Evolutionary conservation across 2,113 vertebrate species (phyloP).

Genomic region (Psephotus haematonotus): DNA sequence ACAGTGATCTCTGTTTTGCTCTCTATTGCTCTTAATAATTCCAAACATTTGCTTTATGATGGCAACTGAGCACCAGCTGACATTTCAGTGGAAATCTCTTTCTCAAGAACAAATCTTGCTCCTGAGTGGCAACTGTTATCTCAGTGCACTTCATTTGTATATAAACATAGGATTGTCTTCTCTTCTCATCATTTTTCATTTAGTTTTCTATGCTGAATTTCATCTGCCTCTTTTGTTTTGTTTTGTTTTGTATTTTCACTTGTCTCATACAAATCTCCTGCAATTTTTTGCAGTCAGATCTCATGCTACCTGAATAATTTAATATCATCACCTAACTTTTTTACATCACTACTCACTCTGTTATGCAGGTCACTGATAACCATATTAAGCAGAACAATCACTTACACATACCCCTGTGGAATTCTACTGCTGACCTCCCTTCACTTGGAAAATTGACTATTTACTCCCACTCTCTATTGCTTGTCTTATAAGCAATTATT

Average conservation of each 20-base stretch:
- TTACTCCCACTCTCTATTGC: not conserved
- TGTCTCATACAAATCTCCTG: not conserved
- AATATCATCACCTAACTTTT: not conserved
- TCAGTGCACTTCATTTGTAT: not conserved
- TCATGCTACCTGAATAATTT: slow-evolving; percentile 4
- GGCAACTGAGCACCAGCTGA: not conserved
- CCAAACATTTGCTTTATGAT: not conserved
- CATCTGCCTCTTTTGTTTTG: not conserved
- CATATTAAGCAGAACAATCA: slow-evolving; percentile 3
- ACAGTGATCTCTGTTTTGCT: not conserved
- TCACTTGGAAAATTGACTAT: not conserved
- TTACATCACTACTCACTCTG: not conserved
- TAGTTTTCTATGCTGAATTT: not conserved
- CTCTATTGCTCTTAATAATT: not conserved
- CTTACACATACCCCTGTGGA: not conserved
- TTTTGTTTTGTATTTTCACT: not conserved
- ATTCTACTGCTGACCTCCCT: not conserved
- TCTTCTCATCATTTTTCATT: not conserved
- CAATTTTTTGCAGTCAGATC: not conserved
- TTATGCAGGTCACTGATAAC: not conserved
- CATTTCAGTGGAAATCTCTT: not conserved
- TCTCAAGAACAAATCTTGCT: not conserved
- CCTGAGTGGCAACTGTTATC: not conserved
- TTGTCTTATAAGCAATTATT: not conserved
- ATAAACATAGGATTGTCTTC: not conserved